Evolutionary conservation across 1,140 invertebrate species (phyloP).

Genomic region (Cotesia glomerata): DNA sequence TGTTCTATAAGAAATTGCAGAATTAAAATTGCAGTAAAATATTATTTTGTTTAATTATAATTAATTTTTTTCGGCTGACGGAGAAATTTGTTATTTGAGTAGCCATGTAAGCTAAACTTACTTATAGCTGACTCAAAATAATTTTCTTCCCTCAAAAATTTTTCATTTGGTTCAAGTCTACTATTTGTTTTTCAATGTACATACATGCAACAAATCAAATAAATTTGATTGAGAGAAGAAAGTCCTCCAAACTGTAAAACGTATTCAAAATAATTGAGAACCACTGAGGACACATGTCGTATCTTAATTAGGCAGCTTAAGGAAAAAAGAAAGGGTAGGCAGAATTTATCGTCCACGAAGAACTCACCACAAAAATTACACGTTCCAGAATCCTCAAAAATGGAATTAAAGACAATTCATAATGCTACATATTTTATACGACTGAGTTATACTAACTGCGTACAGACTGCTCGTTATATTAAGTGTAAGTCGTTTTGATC

Average conservation of each 20-base stretch:
- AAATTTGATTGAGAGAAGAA: not conserved
- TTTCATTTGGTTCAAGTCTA: too few species aligned
- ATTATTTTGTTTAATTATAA: too few species aligned
- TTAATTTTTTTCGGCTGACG: too few species aligned
- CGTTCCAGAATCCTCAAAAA: slow-evolving; percentile 44
- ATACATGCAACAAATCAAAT: too few species aligned
- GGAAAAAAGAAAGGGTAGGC: slow-evolving; percentile 14
- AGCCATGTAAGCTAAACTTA: too few species aligned
- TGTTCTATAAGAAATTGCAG: too few species aligned
- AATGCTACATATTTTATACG: slow-evolving; percentile 28
- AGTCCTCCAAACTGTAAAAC: not conserved
- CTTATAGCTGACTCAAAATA: too few species aligned
- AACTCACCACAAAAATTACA: slow-evolving; percentile 50
- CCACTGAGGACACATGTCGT: slow-evolving; percentile 58
- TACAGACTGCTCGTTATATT: not conserved
- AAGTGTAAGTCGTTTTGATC: not conserved
- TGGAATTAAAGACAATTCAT: slow-evolving; percentile 18
- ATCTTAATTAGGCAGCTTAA: slow-evolving; percentile 54
- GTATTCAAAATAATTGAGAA: slow-evolving; percentile 40
- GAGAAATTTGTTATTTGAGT: too few species aligned
- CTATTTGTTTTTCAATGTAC: too few species aligned
- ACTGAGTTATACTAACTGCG: slow-evolving; percentile 1
- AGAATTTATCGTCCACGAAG: not conserved
- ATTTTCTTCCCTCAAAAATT: too few species aligned
- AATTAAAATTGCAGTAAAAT: too few species aligned